Conservation (phyloP, 30 jellyfish, hydroid and myxozoan genomes). For the Aurelia coerulea region DNA sequence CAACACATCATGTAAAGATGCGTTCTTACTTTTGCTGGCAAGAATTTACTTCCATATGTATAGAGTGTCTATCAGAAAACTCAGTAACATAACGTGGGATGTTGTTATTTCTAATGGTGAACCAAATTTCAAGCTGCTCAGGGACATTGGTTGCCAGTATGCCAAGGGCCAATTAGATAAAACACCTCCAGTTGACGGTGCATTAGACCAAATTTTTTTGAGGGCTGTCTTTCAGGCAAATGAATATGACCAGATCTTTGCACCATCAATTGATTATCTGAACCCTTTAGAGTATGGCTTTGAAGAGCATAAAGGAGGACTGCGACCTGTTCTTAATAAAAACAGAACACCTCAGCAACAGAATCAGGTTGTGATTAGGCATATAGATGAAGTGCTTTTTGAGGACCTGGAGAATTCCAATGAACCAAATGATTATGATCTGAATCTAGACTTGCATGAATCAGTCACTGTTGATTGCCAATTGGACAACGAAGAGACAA, state of each 20-base stretch:
- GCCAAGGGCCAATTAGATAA: constrained; percentile 28
- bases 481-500: no score
- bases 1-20: constrained; percentile 8
- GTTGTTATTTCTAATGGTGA: constrained; percentile 3
- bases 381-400: no score
- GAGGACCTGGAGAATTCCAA: no score
- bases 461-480: no score
- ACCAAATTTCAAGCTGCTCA: constrained; percentile 43
- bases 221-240: constrained; percentile 45
- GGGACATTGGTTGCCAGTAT: constrained; percentile 46
- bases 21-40: constrained; percentile 4
- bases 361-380: no score
- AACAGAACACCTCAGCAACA: no score
- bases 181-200: constrained; percentile 39
- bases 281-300: constrained; percentile 29
- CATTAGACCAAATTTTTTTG: constrained; percentile 5
- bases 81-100: constrained; percentile 39
- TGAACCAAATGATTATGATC: no score
- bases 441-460: no score
- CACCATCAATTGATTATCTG: neutral
- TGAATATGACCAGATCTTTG: constrained; percentile 44
- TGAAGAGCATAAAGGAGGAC: constrained; percentile 21
- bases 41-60: constrained; percentile 27
- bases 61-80: constrained; percentile 20
- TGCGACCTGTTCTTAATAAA: neutral